Evolutionary conservation across 1,140 invertebrate species (phyloP), one percentile per base, ranked within the genome.

Genomic region (Drosophila orosa): DNA sequence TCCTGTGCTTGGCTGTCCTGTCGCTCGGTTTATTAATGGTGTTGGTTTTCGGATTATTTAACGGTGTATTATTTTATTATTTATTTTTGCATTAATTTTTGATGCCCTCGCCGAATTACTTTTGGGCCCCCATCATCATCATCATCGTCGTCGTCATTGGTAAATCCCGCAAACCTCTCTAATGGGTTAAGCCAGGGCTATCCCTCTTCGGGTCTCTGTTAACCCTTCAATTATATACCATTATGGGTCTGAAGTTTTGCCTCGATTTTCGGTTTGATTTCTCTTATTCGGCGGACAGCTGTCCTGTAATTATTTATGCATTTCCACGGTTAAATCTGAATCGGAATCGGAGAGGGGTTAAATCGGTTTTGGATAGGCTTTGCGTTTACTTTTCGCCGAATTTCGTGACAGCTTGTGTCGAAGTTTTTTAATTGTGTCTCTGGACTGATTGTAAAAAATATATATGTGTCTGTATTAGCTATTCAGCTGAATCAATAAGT

Each of bases 11-110:
- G 29, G 8, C 31, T 27, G 35, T 54, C 61, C 65, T 52, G 45
- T 54, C 67, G 54, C 65, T 54, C 60, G 89, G 72, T 91, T 91
- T 91, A 91, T 91, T 91, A 91, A 91, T 91, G 84, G 84, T 91
- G 89, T 91, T 91, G 89, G 84, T 90, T 91, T 90, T 91, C 72
- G 89, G 81, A 91, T 91, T 91, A 91, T 91, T 91, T 91, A 91
- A 91, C 89, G 89, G 89, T 91, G 74, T 91, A 91, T 91, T 91
- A 91, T 75, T 91, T 91, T 90, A 91, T 91, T 91, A 91, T 91
- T 90, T 91, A 91, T 91, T 91, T 91, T 87, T 90, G 87, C 82
- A 87, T 90, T 87, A 87, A 90, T 90, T 86, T 90, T 83, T 90
- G 84, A 89, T 89, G 84, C 15, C 45, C 35, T 66, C 73, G 61